phyloP scores from a whole-genome alignment of 1,140 invertebrate species.

The Drosophila pachea region DNA sequence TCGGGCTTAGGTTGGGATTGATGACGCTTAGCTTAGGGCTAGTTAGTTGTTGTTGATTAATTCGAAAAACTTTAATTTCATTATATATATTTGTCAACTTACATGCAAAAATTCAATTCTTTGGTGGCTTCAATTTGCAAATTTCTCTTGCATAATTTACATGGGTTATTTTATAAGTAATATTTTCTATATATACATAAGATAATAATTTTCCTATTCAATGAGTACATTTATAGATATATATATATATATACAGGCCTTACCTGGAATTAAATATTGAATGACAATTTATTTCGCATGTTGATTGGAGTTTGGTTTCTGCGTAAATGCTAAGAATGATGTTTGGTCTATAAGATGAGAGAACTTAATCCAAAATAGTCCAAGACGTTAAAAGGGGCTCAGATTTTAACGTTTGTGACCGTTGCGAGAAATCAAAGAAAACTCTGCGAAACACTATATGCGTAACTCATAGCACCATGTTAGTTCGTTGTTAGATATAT shows the following conservation, averaged over 20 bases:
- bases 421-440: constrained; percentile 24
- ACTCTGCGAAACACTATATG: constrained; percentile 35
- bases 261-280: constrained; percentile 44
- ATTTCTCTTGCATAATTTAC: constrained; percentile 69
- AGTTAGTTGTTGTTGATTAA: constrained; percentile 41
- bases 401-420: constrained; percentile 72
- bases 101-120: constrained; percentile 77
- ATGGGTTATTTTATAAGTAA: constrained; percentile 40
- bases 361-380: constrained; percentile 12
- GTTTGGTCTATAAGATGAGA: constrained; percentile 29
- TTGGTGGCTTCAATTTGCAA: constrained; percentile 78
- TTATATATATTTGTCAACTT: constrained; percentile 51
- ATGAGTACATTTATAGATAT: constrained; percentile 47
- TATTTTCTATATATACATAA: constrained; percentile 20
- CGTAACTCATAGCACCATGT: constrained; percentile 76
- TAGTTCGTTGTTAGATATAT: constrained; percentile 73
- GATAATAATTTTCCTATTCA: constrained; percentile 40
- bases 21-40: constrained; percentile 56
- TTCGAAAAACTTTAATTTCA: constrained; percentile 53
- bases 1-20: constrained; percentile 40
- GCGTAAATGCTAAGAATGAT: constrained; percentile 2
- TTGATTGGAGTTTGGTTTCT: constrained; percentile 11
- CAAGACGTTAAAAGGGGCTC: constrained; percentile 77
- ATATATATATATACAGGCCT: constrained; percentile 57
- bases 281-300: constrained; percentile 37